Percentiles rank a stretch among this genome's conserved stretches.
Evolutionary conservation across 2,797 vertebrate species (phyloP).

Genomic region (Pampus argenteus): DNA sequence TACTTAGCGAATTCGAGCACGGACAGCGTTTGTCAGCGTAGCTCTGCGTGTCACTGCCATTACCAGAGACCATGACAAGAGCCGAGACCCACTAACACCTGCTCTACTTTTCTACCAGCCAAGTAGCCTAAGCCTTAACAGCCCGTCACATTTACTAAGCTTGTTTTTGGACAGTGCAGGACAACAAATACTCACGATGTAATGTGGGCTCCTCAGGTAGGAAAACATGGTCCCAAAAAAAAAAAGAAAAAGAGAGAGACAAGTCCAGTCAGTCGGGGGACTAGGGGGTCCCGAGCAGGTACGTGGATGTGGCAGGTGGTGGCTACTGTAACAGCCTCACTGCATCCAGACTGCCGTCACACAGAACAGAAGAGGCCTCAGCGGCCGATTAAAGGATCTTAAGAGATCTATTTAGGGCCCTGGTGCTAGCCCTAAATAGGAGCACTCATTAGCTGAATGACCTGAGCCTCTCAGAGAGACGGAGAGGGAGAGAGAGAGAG

Average conservation of each 20-base stretch:
- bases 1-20: not conserved
- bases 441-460: conserved; percentile 78
- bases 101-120: conserved; percentile 56
- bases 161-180: not conserved
- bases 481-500: not conserved
- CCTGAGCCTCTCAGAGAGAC: conserved; percentile 50
- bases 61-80: conserved; percentile 13
- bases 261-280: not conserved
- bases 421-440: conserved; percentile 77
- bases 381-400: conserved; percentile 76
- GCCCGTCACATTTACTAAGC: conserved; percentile 5
- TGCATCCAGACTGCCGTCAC: conserved; percentile 38
- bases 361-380: conserved; percentile 53
- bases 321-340: conserved; percentile 25
- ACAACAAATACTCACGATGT: conserved; percentile 73
- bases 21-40: not conserved
- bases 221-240: conserved; percentile 74
- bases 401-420: conserved; percentile 78
- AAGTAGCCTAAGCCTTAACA: conserved; percentile 52
- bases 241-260: not conserved
- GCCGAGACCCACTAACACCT: conserved; percentile 43
- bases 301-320: not conserved
- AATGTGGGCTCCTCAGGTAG: conserved; percentile 75
- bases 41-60: not conserved
- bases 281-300: conserved; percentile 22